These are phyloP conservation scores for Holotrichia oblita DNA, from an alignment of 1,140 invertebrate species.

Conservation along the genomic window DNA sequence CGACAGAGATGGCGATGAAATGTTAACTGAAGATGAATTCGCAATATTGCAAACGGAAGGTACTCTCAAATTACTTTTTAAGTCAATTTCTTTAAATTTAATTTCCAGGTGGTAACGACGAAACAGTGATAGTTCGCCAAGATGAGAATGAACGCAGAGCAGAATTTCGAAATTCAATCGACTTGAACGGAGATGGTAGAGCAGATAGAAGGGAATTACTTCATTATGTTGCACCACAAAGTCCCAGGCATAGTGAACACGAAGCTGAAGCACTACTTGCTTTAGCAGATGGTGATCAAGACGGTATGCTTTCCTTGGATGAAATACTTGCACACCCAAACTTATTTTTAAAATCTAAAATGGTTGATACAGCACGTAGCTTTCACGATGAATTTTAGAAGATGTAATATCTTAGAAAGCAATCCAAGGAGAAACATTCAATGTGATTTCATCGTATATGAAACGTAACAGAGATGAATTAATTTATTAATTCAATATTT, in stretches of 20 bases:
- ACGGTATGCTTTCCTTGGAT: conserved; percentile 71
- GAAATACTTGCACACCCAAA: conserved; percentile 71
- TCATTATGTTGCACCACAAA: conserved; percentile 79
- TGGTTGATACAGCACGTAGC: conserved; percentile 80
- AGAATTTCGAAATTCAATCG: conserved; percentile 77
- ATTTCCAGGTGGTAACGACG: conserved; percentile 59
- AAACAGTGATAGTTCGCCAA: conserved; percentile 62
- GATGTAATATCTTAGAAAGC: neutral
- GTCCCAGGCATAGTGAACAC: conserved; percentile 77
- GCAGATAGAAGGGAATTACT: conserved; percentile 70
- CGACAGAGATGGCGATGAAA: conserved; percentile 77
- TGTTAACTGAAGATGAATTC: conserved; percentile 81
- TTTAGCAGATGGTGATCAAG: conserved; percentile 75
- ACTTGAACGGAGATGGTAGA: conserved; percentile 77
- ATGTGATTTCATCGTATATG: conserved; percentile 7
- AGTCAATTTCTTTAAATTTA: neutral
- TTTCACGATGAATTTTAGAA: conserved; percentile 85
- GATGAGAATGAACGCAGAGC: conserved; percentile 70
- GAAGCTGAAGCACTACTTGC: conserved; percentile 78
- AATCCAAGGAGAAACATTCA: neutral
- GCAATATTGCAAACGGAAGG: conserved; percentile 71
- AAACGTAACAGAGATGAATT: neutral
- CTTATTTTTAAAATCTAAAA: conserved; percentile 74
- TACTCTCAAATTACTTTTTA: conserved; percentile 40
- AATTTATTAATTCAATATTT: conserved; percentile 3